phyloP scores from a whole-genome alignment of 1,140 invertebrate species.

The Druon quercuslanigerum region DNA sequence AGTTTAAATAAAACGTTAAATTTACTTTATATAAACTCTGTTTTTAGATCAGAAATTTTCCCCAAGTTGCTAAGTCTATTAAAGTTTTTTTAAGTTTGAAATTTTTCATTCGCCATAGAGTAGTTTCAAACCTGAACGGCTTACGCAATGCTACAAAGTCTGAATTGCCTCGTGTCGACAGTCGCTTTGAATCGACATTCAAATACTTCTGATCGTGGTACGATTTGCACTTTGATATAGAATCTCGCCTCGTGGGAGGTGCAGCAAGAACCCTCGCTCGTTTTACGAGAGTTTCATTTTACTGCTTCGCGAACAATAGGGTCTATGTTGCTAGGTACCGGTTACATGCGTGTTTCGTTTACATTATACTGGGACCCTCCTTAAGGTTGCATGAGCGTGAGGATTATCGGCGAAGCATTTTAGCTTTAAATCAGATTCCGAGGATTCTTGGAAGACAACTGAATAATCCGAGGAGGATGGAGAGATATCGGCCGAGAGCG shows the following conservation, averaged over 20 bases:
- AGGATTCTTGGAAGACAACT: conserved; percentile 9
- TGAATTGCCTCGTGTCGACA: no score
- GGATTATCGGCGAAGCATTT: neutral
- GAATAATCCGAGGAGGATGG: conserved; percentile 16
- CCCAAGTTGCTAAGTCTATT: no score
- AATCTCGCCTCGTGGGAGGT: conserved; percentile 14
- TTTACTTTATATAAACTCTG: no score
- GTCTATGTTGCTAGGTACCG: conserved; percentile 19
- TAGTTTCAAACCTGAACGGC: no score
- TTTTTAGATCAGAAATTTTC: no score
- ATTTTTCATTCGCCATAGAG: no score
- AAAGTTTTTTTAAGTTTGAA: no score
- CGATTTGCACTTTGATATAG: neutral
- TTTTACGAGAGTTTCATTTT: conserved; percentile 51
- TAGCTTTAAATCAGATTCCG: conserved; percentile 15
- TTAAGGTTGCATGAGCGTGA: neutral
- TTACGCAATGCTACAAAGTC: no score
- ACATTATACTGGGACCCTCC: no score
- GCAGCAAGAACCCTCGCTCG: conserved; percentile 20
- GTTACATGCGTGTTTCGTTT: neutral
- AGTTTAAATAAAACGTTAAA: no score
- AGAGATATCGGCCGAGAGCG: neutral
- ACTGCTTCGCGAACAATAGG: conserved; percentile 33
- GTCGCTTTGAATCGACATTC: no score
- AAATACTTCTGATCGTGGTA: no score